Evolutionary conservation across 2,113 vertebrate genomes (phyloP).

Genomic region (Noctilio leporinus): DNA sequence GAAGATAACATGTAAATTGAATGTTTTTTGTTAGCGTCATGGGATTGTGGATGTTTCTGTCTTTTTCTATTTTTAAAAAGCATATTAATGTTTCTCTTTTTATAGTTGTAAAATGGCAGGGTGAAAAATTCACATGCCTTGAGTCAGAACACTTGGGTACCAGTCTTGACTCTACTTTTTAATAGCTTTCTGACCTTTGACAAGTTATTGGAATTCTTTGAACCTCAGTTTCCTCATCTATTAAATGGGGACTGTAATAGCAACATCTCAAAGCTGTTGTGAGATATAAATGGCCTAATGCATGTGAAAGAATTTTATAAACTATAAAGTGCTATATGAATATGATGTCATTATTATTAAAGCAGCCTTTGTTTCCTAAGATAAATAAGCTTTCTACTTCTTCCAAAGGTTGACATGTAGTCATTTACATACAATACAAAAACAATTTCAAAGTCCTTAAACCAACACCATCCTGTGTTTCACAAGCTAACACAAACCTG

Average conservation of each 20-base stretch:
- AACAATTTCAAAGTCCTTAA: not conserved
- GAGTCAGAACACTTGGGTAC: not conserved
- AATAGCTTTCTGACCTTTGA: constrained; percentile 45
- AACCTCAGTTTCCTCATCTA: constrained; percentile 61
- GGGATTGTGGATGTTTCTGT: not conserved
- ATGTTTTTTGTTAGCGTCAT: not conserved
- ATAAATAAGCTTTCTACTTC: constrained; percentile 26
- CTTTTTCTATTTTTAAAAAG: not conserved
- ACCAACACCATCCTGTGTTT: not conserved
- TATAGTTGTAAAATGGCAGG: not conserved
- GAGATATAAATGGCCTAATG: constrained; percentile 45
- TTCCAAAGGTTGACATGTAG: not conserved
- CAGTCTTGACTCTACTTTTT: not conserved
- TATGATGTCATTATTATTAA: constrained; percentile 18
- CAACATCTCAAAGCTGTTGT: constrained; percentile 55
- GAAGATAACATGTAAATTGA: not conserved
- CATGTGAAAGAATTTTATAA: constrained; percentile 70
- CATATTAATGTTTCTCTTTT: constrained; percentile 19
- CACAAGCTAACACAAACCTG: not conserved
- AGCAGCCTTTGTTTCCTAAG: constrained; percentile 36
- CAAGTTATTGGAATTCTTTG: constrained; percentile 39
- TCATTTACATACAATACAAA: not conserved
- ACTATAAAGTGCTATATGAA: constrained; percentile 56
- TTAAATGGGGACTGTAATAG: constrained; percentile 66
- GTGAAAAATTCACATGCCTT: not conserved